Base-by-base conservation (phyloP, 2,113 vertebrate species). In the Daphoenositta chrysoptera region DNA sequence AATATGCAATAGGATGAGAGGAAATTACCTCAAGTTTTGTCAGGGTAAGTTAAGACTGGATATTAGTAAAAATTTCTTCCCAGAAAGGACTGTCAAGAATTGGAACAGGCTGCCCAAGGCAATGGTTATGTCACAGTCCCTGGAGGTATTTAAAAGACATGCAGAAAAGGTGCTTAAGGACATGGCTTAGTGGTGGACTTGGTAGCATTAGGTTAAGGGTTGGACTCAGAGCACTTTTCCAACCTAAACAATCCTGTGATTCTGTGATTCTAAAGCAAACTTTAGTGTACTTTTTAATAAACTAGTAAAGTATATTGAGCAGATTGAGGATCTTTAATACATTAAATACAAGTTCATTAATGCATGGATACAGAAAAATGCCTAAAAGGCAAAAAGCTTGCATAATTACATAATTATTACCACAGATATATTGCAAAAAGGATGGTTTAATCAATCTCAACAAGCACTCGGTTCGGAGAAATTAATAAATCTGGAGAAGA, bases 361-460 rank as follows among this genome's bases (percentile, higher is more conserved):
- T 66, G 20, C 21, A 54, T 33, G 26, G 15, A 53, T 61, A 48
- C 15, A n/a, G 21, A 87, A 83, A 83, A 70, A 50, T 39, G 8
- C 21, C 83, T 83, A n/a, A 72, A 90, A 90, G 24, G 15, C 17
- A 80, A 85, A 72, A 81, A 73, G 19, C 5, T 92, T 91, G 70
- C 35, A 22, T 37, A 85, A 93, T 88, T 83, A 83, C 26, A 9
- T 33, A 87, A 86, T 78, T 73, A 91, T 73, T 66, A 65, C 22
- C 30, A 47, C 7, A 60, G 33, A 10, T 70, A 12, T 48, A 39
- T 39, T 73, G 45, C 26, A 87, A 56, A 95, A 85, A 71, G 4
- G 4, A 48, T 51, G 13, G 35, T 72, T 89, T 81, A 93, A 89
- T 47, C 26, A 48, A 39, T 83, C 47, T 68, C 3, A 5, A 65